Base-by-base conservation (phyloP, 2,113 vertebrate genomes). In the Acrocephalus arundinaceus region DNA sequence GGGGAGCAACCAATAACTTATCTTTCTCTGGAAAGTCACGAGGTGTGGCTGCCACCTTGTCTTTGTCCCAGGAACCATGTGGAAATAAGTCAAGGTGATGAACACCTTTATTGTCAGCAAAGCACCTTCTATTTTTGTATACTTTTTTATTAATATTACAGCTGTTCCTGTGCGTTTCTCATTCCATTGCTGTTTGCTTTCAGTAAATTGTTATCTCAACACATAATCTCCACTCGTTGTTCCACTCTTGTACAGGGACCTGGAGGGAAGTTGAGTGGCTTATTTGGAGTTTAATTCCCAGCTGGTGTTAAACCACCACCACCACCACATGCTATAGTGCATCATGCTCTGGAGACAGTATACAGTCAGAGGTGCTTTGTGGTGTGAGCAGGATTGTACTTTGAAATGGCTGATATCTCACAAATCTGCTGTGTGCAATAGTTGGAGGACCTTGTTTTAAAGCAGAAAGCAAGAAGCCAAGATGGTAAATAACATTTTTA, bases 81-180 rank as follows among this genome's bases (percentile, higher is more conserved):
- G 13, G 35, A 85, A 17, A 4, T 43, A 58, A 49, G 51, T 5
- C 0, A 1, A 67, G 35, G 16, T 13, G 13, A 10, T 35, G 31
- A 67, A 7, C 35, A 51, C 11, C 11, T 43, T 43, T 21, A 17
- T 13, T 51, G 16, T 51, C 5, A 2, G 13, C 7, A 25, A 67
- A 58, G 6, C 22, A 31, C 25, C 3, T 49, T 16, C 61, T 49
- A 10, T 0, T 58, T 45, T 22, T 14, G 16, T 14, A 43, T 25
- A 7, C 24, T 25, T 51, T 27, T 59, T 7, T 27, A 35, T 25
- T 25, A 22, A 17, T 25, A 37, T 15, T 51, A 31, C 16, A 31
- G 62, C 45, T 45, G 31, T 51, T 51, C 21, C 7, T 62, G 4
- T 59, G 25, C 0, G 0, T 59, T 58, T 68, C 37, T 68, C 8